A percentile compares a stretch with the other conserved stretches of the same genome.
Evolutionary conservation across 2,113 vertebrate genomes (phyloP).

Genomic region (Bambusicola thoracicus): DNA sequence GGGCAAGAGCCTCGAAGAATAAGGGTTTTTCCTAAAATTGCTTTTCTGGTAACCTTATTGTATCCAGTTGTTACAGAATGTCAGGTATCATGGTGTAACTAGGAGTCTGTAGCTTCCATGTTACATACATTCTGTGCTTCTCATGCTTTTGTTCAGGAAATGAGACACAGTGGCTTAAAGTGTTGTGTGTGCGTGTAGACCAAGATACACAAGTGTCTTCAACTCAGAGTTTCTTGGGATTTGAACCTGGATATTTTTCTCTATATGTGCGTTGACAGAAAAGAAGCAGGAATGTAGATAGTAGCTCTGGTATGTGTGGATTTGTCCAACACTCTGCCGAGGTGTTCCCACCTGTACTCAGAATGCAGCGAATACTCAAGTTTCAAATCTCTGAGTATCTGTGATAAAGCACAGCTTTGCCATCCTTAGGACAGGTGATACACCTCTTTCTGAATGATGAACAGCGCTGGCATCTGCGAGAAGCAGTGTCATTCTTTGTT

Average conservation of each 20-base stretch:
- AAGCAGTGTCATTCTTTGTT: not conserved
- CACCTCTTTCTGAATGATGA: not conserved
- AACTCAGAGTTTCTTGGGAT: not conserved
- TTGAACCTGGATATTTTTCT: not conserved
- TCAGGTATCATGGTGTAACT: not conserved
- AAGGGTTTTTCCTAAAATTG: not conserved
- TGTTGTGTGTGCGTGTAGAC: not conserved
- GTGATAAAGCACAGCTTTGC: not conserved
- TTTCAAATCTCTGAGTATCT: not conserved
- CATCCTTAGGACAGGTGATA: not conserved
- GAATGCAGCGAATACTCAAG: not conserved
- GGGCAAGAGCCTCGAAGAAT: not conserved
- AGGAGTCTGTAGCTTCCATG: not conserved
- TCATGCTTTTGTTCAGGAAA: not conserved
- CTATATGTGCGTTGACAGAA: not conserved
- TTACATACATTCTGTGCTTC: not conserved
- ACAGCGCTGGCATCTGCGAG: accelerated
- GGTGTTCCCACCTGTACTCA: not conserved
- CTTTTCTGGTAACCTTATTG: not conserved
- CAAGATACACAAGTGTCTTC: not conserved
- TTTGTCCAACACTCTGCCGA: not conserved
- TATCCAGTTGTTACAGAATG: not conserved
- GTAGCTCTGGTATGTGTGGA: not conserved
- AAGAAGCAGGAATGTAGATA: not conserved
- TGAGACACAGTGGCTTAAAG: not conserved